These are phyloP conservation scores for Dryoscopus gambensis DNA, from an alignment of 2,113 vertebrate genomes.

Conservation along the genomic window DNA sequence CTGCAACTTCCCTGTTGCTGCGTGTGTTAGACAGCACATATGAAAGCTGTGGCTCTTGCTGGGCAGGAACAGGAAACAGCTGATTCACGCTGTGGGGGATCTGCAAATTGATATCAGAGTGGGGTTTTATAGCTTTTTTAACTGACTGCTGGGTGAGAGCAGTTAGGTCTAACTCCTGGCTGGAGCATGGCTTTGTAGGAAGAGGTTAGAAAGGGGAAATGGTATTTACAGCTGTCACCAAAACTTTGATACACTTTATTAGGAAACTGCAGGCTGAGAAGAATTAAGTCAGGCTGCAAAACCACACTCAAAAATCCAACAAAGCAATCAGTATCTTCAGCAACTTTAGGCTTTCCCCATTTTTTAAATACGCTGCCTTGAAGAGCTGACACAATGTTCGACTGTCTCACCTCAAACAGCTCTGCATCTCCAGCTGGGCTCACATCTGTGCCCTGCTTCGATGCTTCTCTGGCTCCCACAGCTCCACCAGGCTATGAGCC, in stretches of 20 bases:
- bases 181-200: background rate
- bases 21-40: background rate
- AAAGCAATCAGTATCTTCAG: background rate
- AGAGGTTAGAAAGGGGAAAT: background rate
- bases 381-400: background rate
- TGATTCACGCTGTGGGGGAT: background rate
- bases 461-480: background rate
- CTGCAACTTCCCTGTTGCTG: background rate
- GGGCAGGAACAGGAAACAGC: constrained; percentile 23
- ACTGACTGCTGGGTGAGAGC: background rate
- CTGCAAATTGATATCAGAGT: background rate
- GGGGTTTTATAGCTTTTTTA: background rate
- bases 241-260: background rate
- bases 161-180: background rate
- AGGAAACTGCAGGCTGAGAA: background rate
- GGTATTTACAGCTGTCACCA: background rate
- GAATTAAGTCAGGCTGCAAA: background rate
- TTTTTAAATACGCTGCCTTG: background rate
- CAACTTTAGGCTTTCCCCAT: background rate
- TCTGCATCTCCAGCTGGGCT: background rate
- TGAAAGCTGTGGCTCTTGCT: background rate
- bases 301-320: background rate
- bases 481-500: background rate
- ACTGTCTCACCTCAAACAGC: background rate
- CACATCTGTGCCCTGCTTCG: background rate